phyloP scores from a whole-genome alignment of 2,113 vertebrate genomes.

The Acanthochromis polyacanthus region DNA sequence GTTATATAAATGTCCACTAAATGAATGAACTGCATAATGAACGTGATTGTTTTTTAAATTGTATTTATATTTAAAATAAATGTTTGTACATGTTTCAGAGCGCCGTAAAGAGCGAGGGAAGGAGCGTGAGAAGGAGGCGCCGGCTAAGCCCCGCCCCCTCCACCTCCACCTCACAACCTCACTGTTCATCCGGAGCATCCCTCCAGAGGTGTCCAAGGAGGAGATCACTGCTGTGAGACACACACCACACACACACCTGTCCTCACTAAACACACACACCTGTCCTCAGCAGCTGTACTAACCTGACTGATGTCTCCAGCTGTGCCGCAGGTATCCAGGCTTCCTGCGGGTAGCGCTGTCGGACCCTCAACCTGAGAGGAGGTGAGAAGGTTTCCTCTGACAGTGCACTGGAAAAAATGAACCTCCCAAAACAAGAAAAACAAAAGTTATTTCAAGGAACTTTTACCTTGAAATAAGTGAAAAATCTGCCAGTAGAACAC shows the following conservation, averaged over 20 bases:
- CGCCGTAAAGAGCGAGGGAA: slow-evolving; percentile 72
- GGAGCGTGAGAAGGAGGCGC: slow-evolving; percentile 79
- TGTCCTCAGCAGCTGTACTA: neutral
- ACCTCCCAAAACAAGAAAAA: too few species aligned
- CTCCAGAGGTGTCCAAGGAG: slow-evolving; percentile 90
- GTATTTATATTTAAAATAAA: too few species aligned
- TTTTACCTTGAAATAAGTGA: too few species aligned
- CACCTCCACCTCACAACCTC: slow-evolving; percentile 93
- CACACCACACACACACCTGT: neutral
- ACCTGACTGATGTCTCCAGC: slow-evolving; percentile 65
- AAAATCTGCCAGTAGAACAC: too few species aligned
- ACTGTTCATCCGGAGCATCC: slow-evolving; percentile 92
- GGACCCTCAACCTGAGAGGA: slow-evolving; percentile 90
- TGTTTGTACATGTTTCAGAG: slow-evolving; percentile 37
- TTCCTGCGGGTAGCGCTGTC: slow-evolving; percentile 94
- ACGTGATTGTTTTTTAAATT: too few species aligned
- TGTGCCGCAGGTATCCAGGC: slow-evolving; percentile 90
- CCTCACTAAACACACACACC: neutral
- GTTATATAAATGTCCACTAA: too few species aligned
- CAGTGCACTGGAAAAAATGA: too few species aligned
- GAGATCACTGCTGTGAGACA: slow-evolving; percentile 90
- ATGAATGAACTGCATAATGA: too few species aligned
- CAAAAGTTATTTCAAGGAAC: too few species aligned
- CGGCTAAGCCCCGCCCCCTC: slow-evolving; percentile 87
- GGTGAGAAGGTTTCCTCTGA: slow-evolving; percentile 72